These are phyloP conservation scores for Leptobrachium ailaonicum DNA, from an alignment of 2,113 vertebrate species.

Conservation along the genomic window DNA sequence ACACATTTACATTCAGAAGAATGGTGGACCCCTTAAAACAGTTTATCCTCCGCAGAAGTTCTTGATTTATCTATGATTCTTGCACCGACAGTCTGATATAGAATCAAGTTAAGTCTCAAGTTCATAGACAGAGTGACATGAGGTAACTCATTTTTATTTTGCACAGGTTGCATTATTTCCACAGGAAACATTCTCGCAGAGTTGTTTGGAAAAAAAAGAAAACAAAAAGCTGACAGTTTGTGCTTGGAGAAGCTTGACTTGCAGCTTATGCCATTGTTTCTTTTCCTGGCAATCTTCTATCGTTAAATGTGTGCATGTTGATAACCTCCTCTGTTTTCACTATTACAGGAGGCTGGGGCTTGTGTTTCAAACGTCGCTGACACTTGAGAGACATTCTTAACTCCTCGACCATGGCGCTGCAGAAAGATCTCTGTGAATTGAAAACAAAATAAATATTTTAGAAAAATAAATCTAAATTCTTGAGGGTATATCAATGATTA, in stretches of 20 bases:
- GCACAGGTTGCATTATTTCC: conserved; percentile 96
- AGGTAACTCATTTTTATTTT: conserved; percentile 95
- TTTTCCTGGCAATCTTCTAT: conserved; percentile 98
- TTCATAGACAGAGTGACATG: conserved; percentile 87
- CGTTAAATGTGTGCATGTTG: conserved; percentile 99
- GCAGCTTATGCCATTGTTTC: conserved; percentile 95
- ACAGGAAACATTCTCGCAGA: conserved; percentile 98
- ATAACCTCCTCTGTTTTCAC: conserved; percentile 98
- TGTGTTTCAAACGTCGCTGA: conserved; percentile 96
- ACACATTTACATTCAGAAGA: conserved; percentile 68
- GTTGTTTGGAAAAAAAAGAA: conserved; percentile 75
- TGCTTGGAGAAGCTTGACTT: conserved; percentile 77
- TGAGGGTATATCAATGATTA: conserved; percentile 48
- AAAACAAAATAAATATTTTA: conserved; percentile 51
- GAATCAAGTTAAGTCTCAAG: conserved; percentile 77
- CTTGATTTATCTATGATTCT: conserved; percentile 71
- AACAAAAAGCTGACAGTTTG: conserved; percentile 79
- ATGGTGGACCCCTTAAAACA: conserved; percentile 73
- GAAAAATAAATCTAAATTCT: conserved; percentile 42
- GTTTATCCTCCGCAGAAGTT: conserved; percentile 67
- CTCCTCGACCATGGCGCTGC: conserved; percentile 96
- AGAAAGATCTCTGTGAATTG: conserved; percentile 88
- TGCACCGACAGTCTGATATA: conserved; percentile 74
- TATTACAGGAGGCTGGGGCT: conserved; percentile 91
- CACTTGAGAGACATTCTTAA: conserved; percentile 95